Evolutionary conservation across 1,140 invertebrate genomes (phyloP).

Genomic region (Sinonovacula constricta): DNA sequence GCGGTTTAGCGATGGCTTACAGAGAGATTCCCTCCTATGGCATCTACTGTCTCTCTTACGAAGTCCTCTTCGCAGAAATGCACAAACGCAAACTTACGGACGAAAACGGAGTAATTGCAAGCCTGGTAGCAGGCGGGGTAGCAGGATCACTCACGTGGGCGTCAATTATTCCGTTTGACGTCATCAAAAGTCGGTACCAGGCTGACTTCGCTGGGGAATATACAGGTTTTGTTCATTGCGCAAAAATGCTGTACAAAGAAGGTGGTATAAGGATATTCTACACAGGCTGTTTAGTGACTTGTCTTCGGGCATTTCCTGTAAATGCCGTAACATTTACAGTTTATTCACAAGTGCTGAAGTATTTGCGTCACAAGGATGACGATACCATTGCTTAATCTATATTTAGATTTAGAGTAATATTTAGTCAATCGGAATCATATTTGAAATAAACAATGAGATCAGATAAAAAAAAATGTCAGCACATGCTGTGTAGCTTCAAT

Average conservation of each 20-base stretch:
- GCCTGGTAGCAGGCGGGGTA: slow-evolving; percentile 81
- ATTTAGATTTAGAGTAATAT: too few species aligned
- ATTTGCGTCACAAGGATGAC: slow-evolving; percentile 12
- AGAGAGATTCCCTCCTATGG: slow-evolving; percentile 83
- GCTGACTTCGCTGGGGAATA: slow-evolving; percentile 68
- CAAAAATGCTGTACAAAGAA: slow-evolving; percentile 64
- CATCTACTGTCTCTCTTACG: slow-evolving; percentile 84
- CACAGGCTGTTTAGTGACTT: slow-evolving; percentile 70
- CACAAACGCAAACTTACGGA: slow-evolving; percentile 46
- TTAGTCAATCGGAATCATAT: too few species aligned
- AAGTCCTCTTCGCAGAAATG: slow-evolving; percentile 68
- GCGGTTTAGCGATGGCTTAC: slow-evolving; percentile 67
- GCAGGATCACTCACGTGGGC: slow-evolving; percentile 81
- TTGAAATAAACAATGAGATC: too few species aligned
- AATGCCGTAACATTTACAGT: slow-evolving; percentile 80
- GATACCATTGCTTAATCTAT: too few species aligned
- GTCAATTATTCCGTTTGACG: slow-evolving; percentile 78
- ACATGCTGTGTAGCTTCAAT: too few species aligned
- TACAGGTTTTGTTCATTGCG: slow-evolving; percentile 70
- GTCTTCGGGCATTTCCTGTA: slow-evolving; percentile 76
- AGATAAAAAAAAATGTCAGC: too few species aligned
- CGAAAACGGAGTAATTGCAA: slow-evolving; percentile 56
- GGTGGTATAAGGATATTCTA: slow-evolving; percentile 75
- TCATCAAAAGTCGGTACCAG: slow-evolving; percentile 79
- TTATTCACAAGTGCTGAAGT: slow-evolving; percentile 77